Percentiles rank a stretch among this genome's conserved stretches.
These are phyloP conservation scores for Helicolenus hilgendorfi DNA, from an alignment of 2,797 vertebrate species.

Conservation along the genomic window DNA sequence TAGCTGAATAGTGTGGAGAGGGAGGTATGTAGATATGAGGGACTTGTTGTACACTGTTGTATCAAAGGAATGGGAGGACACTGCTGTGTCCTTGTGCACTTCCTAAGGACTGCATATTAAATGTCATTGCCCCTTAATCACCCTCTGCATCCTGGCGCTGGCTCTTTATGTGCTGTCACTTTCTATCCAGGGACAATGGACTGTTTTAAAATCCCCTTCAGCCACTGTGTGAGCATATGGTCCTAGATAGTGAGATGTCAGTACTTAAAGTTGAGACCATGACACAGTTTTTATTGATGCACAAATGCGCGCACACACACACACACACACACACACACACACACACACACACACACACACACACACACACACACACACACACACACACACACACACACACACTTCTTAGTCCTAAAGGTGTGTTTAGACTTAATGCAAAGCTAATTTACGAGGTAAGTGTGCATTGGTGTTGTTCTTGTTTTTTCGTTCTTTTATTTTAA, in stretches of 20 bases:
- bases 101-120: slow-evolving; percentile 54
- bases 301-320: background rate
- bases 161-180: slow-evolving; percentile 57
- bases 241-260: slow-evolving; percentile 13
- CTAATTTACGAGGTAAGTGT: background rate
- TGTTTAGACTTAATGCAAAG: background rate
- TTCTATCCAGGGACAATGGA: slow-evolving; percentile 34
- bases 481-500: no score
- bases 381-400: background rate
- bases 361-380: background rate
- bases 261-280: background rate
- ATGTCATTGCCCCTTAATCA: slow-evolving; percentile 60
- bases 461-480: no score
- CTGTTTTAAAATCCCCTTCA: slow-evolving; percentile 38
- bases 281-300: background rate
- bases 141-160: slow-evolving; percentile 32
- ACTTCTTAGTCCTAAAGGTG: background rate
- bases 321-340: background rate
- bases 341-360: background rate
- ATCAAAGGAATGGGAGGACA: slow-evolving; percentile 38
- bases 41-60: slow-evolving; percentile 46
- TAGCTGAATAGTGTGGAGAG: slow-evolving; percentile 20
- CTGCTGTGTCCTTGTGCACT: slow-evolving; percentile 60
- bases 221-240: slow-evolving; percentile 33
- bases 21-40: slow-evolving; percentile 51